Conservation (phyloP, 53 echinoderm and acorn worm species). For the Henricia sp. region DNA sequence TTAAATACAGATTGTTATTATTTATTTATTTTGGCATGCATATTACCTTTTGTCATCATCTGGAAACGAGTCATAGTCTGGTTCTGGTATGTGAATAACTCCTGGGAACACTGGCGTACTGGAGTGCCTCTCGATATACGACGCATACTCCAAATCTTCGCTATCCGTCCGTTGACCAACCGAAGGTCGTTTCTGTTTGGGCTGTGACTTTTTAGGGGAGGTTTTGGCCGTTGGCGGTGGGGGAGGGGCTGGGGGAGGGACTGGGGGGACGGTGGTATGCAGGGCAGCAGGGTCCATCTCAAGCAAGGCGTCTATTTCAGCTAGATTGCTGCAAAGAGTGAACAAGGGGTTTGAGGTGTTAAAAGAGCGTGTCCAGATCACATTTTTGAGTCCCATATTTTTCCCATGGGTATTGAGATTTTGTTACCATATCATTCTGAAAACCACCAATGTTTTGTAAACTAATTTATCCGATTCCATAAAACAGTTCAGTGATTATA, state of each 20-base stretch:
- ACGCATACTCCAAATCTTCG: slow-evolving; percentile 10
- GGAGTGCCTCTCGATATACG: neutral
- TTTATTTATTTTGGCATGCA: neutral
- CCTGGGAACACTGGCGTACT: slow-evolving; percentile 50
- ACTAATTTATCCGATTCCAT: too few relatives aligned
- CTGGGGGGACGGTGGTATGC: slow-evolving; percentile 23
- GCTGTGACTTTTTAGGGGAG: neutral
- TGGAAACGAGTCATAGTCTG: slow-evolving; percentile 37
- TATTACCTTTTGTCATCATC: slow-evolving; percentile 32
- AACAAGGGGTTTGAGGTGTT: neutral
- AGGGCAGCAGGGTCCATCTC: slow-evolving; percentile 33
- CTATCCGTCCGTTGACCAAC: neutral
- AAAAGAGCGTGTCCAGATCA: too few relatives aligned
- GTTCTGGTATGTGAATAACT: slow-evolving; percentile 46
- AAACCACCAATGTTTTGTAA: neutral
- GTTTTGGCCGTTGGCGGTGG: neutral
- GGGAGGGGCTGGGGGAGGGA: neutral
- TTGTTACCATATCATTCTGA: too few relatives aligned
- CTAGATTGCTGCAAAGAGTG: slow-evolving; percentile 16
- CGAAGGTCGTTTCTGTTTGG: neutral
- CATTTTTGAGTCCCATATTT: too few relatives aligned
- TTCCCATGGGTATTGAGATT: too few relatives aligned
- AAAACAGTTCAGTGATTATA: too few relatives aligned
- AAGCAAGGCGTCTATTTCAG: slow-evolving; percentile 48
- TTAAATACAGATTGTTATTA: too few relatives aligned